These are phyloP conservation scores for Morbakka virulenta DNA, from an alignment of 30 jellyfish, hydroid and myxozoan genomes.

Conservation along the genomic window DNA sequence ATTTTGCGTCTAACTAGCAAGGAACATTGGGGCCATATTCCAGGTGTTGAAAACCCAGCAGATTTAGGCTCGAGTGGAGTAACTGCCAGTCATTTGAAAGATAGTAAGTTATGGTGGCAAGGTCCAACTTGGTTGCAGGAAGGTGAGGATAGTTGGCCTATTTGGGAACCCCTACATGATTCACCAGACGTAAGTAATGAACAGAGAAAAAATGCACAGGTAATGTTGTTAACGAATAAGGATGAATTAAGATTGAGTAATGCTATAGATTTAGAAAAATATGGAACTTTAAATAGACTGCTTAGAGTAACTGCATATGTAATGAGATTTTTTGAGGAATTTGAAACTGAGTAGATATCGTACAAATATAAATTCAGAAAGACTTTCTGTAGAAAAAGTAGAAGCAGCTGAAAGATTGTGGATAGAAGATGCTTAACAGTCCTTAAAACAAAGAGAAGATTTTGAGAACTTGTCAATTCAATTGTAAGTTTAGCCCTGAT, in stretches of 20 bases:
- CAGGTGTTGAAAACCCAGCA: conserved; percentile 30
- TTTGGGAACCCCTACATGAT: too few species aligned
- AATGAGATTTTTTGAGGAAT: conserved; percentile 22
- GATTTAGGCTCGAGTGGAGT: too few species aligned
- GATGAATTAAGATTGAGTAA: too few species aligned
- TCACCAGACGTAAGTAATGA: too few species aligned
- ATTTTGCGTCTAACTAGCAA: not conserved
- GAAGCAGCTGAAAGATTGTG: conserved; percentile 42
- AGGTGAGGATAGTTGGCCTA: not conserved
- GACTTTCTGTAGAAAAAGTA: conserved; percentile 25
- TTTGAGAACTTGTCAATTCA: too few species aligned
- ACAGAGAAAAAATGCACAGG: too few species aligned
- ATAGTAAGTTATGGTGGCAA: conserved; percentile 30
- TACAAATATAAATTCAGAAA: not conserved
- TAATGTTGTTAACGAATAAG: too few species aligned
- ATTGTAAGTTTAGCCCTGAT: conserved; percentile 92
- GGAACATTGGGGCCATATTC: conserved; percentile 19
- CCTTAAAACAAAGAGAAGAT: not conserved
- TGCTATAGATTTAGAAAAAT: too few species aligned
- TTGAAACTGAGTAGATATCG: conserved; percentile 12
- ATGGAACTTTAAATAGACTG: too few species aligned
- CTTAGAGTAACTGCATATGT: too few species aligned
- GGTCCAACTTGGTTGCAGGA: too few species aligned
- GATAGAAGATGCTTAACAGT: conserved; percentile 21
- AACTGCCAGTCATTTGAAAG: too few species aligned